A percentile compares a stretch with the other conserved stretches of the same genome.
Conservation (phyloP, 1,140 invertebrate species). For the Aphelinus atriplicis region DNA sequence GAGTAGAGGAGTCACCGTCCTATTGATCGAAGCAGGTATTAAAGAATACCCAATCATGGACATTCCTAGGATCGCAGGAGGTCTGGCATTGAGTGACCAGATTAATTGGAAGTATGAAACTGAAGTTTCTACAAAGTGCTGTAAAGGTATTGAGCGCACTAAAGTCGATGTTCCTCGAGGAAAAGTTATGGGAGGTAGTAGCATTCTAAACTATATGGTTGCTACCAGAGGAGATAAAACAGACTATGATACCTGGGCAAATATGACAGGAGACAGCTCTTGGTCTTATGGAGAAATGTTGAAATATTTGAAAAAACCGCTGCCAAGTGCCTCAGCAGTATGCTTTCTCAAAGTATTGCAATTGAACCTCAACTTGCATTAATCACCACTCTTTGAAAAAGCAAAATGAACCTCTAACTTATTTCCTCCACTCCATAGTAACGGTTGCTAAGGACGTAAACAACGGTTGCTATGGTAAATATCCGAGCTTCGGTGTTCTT, state of each 20-base stretch:
- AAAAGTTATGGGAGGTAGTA: slow-evolving; percentile 9
- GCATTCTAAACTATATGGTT: not conserved
- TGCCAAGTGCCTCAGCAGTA: no score
- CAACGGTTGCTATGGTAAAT: no score
- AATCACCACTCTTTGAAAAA: no score
- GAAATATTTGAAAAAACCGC: slow-evolving; percentile 68
- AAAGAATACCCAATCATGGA: no score
- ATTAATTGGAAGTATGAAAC: slow-evolving; percentile 15
- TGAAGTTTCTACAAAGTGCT: not conserved
- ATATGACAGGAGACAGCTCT: slow-evolving; percentile 54
- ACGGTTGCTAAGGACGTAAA: no score
- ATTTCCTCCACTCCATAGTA: no score
- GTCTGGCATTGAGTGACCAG: not conserved
- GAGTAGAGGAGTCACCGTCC: no score
- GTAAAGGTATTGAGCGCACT: not conserved
- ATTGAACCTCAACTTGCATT: no score
- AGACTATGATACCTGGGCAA: slow-evolving; percentile 66
- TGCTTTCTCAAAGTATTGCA: no score
- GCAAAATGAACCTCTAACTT: no score
- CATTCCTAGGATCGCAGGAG: not conserved
- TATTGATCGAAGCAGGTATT: no score
- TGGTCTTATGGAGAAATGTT: slow-evolving; percentile 72
- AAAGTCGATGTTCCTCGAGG: not conserved
- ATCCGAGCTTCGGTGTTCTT: no score
- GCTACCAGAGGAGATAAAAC: slow-evolving; percentile 54